A percentile compares a stretch with the other conserved stretches of the same genome.
These are phyloP conservation scores for Deilephila elpenor DNA, from an alignment of 2,888 invertebrate species.

Conservation along the genomic window DNA sequence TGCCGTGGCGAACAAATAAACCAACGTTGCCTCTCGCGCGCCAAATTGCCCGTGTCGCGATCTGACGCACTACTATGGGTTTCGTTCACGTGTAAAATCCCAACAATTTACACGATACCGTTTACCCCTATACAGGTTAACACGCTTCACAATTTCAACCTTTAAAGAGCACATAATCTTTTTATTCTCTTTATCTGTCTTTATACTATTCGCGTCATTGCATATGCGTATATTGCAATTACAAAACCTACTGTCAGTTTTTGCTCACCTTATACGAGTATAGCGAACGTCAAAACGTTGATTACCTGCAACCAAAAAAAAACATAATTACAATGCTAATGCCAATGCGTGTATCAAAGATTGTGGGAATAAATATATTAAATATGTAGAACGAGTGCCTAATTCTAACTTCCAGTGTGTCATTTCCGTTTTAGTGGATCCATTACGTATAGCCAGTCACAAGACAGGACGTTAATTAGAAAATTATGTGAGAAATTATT, in stretches of 20 bases:
- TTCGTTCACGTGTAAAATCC: constrained; percentile 77
- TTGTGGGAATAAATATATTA: constrained; percentile 30
- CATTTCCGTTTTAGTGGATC: constrained; percentile 72
- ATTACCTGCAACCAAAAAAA: constrained; percentile 78
- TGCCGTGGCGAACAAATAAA: constrained; percentile 70
- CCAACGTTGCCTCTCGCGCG: constrained; percentile 67
- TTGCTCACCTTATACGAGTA: constrained; percentile 53
- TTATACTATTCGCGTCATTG: constrained; percentile 55
- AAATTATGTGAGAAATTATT: constrained; percentile 83
- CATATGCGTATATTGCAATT: constrained; percentile 43
- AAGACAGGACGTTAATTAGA: constrained; percentile 81
- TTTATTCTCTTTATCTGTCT: constrained; percentile 50
- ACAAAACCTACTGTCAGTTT: constrained; percentile 45
- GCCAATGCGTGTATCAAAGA: constrained; percentile 22
- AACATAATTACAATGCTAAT: constrained; percentile 26
- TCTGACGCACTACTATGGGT: constrained; percentile 75
- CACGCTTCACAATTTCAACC: constrained; percentile 53
- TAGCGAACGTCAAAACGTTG: constrained; percentile 46
- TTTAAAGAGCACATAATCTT: constrained; percentile 56
- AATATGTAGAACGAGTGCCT: constrained; percentile 31
- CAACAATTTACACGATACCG: constrained; percentile 71
- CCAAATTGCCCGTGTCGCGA: constrained; percentile 80
- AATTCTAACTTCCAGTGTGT: constrained; percentile 59
- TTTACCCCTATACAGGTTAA: constrained; percentile 58
- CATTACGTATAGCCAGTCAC: constrained; percentile 59